Percentiles rank a stretch among this genome's conserved stretches.
phyloP scores from a whole-genome alignment of 2,888 invertebrate species.

The Oegoconia quadripuncta region DNA sequence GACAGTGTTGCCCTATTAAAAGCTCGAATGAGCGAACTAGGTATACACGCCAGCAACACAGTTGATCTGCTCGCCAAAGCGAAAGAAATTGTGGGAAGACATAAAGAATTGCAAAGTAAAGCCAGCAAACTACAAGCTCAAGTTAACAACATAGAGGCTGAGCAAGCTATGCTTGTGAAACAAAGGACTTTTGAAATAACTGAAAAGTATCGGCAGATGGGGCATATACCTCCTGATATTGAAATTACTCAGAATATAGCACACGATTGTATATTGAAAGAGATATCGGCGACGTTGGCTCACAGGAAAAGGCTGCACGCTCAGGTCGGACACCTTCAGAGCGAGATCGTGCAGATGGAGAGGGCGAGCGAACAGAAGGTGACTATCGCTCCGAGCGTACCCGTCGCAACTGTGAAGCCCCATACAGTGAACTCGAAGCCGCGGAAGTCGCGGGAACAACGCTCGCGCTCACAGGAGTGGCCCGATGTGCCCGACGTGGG shows the following conservation, averaged over 20 bases:
- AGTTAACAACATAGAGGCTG: conserved; percentile 84
- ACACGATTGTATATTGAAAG: conserved; percentile 90
- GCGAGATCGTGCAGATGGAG: conserved; percentile 87
- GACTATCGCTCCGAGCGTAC: conserved; percentile 50
- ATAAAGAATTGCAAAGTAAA: conserved; percentile 94
- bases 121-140: conserved; percentile 92
- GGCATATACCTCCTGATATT: conserved; percentile 72
- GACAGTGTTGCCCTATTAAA: conserved; percentile 94
- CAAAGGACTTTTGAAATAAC: conserved; percentile 87
- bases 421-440: conserved; percentile 61
- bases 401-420: conserved; percentile 67
- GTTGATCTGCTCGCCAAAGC: conserved; percentile 91
- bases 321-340: conserved; percentile 88
- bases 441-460: conserved; percentile 82
- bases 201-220: conserved; percentile 82
- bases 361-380: conserved; percentile 83
- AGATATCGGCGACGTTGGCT: conserved; percentile 90
- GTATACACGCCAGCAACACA: conserved; percentile 91
- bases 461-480: conserved; percentile 93
- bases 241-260: conserved; percentile 84
- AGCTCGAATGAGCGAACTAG: conserved; percentile 93
- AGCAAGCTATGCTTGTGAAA: conserved; percentile 85
- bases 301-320: conserved; percentile 91
- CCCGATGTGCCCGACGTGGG: conserved; percentile 93
- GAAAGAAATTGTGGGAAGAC: conserved; percentile 94